Evolutionary conservation across 2,113 vertebrate species (phyloP).

Genomic region (Ancistrus triradiatus): DNA sequence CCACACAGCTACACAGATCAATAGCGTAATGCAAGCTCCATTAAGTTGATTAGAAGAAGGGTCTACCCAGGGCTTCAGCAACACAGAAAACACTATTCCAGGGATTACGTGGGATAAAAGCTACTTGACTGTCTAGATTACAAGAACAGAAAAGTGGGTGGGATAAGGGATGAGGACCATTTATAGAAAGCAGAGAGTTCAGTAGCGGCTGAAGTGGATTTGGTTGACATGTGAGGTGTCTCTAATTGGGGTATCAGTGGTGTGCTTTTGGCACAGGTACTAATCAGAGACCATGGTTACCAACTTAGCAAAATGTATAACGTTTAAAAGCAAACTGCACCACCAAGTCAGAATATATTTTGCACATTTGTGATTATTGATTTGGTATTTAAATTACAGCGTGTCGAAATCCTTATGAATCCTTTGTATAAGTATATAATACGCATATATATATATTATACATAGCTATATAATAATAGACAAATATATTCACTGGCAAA

Average conservation of each 20-base stretch:
- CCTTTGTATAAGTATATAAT: no score
- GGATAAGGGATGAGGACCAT: conserved; percentile 63
- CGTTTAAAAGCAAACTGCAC: no score
- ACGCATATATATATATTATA: no score
- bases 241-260: conserved; percentile 78
- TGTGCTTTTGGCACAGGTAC: conserved; percentile 64
- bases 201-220: conserved; percentile 65
- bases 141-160: conserved; percentile 58
- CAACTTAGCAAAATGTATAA: no score
- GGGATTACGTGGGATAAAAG: conserved; percentile 81
- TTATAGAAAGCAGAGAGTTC: conserved; percentile 46
- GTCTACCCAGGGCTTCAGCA: conserved; percentile 66
- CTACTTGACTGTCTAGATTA: conserved; percentile 67
- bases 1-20: conserved; percentile 79
- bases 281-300: conserved; percentile 40
- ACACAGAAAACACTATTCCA: conserved; percentile 81
- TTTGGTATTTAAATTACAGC: no score
- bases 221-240: conserved; percentile 71
- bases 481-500: no score
- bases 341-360: no score
- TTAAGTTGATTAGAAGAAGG: conserved; percentile 87
- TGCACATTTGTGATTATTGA: no score
- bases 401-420: no score
- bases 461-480: no score
- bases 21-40: conserved; percentile 86